A percentile compares a stretch with the other conserved stretches of the same genome.
These are phyloP conservation scores for Heliconius ismenius DNA, from an alignment of 2,888 invertebrate species.

Conservation along the genomic window DNA sequence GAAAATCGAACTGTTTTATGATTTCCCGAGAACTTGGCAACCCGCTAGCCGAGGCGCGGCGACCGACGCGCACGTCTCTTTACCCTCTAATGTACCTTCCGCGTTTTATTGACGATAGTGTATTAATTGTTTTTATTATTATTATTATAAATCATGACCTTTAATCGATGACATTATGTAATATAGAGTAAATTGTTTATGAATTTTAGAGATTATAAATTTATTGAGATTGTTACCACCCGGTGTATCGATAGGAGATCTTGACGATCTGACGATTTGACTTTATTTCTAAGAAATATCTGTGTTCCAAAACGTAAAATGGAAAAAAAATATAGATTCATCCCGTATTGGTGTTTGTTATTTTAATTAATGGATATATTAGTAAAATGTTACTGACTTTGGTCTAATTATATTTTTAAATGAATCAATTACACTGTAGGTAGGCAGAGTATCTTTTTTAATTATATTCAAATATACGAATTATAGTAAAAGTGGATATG, in stretches of 20 bases:
- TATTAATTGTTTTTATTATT: constrained; percentile 62
- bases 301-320: constrained; percentile 60
- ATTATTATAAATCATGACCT: constrained; percentile 70
- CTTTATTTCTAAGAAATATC: constrained; percentile 55
- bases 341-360: constrained; percentile 70
- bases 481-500: constrained; percentile 62
- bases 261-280: too few species aligned
- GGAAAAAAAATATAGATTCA: constrained; percentile 56
- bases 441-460: constrained; percentile 67
- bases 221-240: constrained; percentile 79
- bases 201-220: constrained; percentile 74
- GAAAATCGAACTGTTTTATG: constrained; percentile 46
- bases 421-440: constrained; percentile 67
- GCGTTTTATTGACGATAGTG: constrained; percentile 63
- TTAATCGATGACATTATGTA: constrained; percentile 76
- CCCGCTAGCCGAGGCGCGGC: constrained; percentile 5
- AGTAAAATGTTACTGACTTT: constrained; percentile 69
- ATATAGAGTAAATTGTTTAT: constrained; percentile 75
- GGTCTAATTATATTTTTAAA: constrained; percentile 64
- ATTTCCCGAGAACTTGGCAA: constrained; percentile 26
- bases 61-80: constrained; percentile 45
- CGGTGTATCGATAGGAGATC: constrained; percentile 65
- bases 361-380: constrained; percentile 64
- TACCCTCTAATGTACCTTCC: constrained; percentile 58
- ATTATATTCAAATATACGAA: constrained; percentile 63